Evolutionary conservation across 1,140 invertebrate genomes (phyloP), one percentile per base, ranked within the genome.

Genomic region (Streblospio benedicti): DNA sequence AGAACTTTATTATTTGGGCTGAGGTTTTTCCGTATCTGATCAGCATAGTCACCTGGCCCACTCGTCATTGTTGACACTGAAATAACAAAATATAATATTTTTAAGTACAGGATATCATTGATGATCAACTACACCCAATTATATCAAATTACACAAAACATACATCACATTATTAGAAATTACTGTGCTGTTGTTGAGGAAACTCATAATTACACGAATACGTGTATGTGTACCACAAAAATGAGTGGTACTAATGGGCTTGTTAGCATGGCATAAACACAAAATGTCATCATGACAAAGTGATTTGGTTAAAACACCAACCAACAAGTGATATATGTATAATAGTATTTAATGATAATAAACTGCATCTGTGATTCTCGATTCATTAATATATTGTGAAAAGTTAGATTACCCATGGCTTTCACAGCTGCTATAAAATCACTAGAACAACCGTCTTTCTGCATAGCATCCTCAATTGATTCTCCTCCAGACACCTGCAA

Each of bases 401-500:
- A 4, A 31, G 2, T 20, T 14, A 9, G 20, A 60, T 63, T 41
- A 65, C 64, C 20, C 43, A 63, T 54, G 4, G 57, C 49, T 25
- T 30, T 18, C 5, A 65, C 53, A 3, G 64, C 64, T 2, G 57
- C 31, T 2, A 60, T 56, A 53, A 60, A 65, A 20, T 60, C 44
- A 18, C 44, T 28, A 4, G 55, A 27, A 23, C 41, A 54, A 31
- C 61, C 54, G n/a, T 65, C 64, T 31, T 59, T 30, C 27, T 57
- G 30, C 20, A 62, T 43, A 4, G 57, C 44, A 9, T 63, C 49
- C 14, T 60, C 9, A 2, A 56, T 50, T 0, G 41, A 31, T 20
- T 51, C 50, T 0, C 64, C 64, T 2, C 52, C 57, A 12, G 64
- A 62, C 35, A 65, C 50, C 64, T 65, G 60, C 4, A 44, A 2